These are phyloP conservation scores for Eurytemora carolleeae DNA, from an alignment of 1,140 invertebrate species.

Conservation along the genomic window DNA sequence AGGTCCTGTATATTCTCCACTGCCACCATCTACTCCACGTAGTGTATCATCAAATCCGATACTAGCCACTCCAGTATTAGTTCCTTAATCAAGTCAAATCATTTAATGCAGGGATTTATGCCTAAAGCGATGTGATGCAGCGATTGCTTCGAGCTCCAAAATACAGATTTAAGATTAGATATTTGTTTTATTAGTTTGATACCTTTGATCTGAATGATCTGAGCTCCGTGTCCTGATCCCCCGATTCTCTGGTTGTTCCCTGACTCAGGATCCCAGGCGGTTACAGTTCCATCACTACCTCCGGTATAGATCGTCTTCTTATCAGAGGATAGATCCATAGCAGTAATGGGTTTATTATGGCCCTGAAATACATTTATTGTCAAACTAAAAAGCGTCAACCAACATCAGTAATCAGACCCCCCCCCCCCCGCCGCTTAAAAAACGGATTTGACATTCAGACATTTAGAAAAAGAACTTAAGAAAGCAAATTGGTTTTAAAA, in stretches of 20 bases:
- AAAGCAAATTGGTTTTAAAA: too few species aligned
- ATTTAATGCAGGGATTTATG: too few species aligned
- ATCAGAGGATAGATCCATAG: constrained; percentile 57
- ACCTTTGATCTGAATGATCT: constrained; percentile 52
- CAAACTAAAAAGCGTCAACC: too few species aligned
- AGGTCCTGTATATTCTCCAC: not conserved
- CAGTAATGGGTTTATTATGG: constrained; percentile 94
- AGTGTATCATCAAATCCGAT: constrained; percentile 78
- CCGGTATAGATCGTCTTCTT: constrained; percentile 54
- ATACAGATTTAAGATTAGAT: too few species aligned
- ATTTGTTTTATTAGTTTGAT: too few species aligned
- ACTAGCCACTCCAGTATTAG: constrained; percentile 44
- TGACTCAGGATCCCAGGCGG: constrained; percentile 58
- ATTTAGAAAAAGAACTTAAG: too few species aligned
- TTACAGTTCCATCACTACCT: constrained; percentile 76
- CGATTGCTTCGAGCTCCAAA: too few species aligned
- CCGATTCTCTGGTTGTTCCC: constrained; percentile 52
- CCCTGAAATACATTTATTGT: constrained; percentile 35
- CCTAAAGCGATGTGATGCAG: too few species aligned
- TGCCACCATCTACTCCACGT: constrained; percentile 18
- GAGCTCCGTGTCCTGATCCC: constrained; percentile 75
- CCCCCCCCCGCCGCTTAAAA: not conserved
- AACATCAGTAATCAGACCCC: not conserved
- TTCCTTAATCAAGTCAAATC: too few species aligned
- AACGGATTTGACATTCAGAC: too few species aligned